Conservation (phyloP, 2,888 invertebrate species). For the Cheilosia impressa region DNA sequence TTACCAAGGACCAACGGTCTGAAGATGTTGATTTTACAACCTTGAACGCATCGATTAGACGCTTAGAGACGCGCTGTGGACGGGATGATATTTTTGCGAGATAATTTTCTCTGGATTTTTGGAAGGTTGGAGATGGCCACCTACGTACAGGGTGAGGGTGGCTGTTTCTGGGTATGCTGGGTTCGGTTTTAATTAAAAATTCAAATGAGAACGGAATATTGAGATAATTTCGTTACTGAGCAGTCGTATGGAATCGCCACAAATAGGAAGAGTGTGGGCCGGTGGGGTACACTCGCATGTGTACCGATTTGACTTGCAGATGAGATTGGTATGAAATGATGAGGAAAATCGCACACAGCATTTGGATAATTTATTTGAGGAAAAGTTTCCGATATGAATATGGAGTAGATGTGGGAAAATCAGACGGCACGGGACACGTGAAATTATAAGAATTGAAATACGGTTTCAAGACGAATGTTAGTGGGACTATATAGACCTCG, state of each 20-base stretch:
- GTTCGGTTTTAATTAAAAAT: conserved; percentile 50
- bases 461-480: too few species aligned
- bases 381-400: conserved; percentile 16
- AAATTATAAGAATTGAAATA: background rate
- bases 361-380: conserved; percentile 15
- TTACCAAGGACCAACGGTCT: conserved; percentile 48
- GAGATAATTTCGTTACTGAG: conserved; percentile 27
- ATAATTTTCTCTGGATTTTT: conserved; percentile 16
- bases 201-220: conserved; percentile 40
- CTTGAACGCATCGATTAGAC: conserved; percentile 14
- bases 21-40: conserved; percentile 21
- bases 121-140: background rate
- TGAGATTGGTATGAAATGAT: conserved; percentile 23
- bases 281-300: background rate
- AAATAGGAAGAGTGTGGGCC: background rate
- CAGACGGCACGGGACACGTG: background rate
- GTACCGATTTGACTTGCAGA: conserved; percentile 12
- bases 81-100: conserved; percentile 1
- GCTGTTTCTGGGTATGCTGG: background rate
- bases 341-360: conserved; percentile 24
- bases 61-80: background rate
- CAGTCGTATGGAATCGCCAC: conserved; percentile 41
- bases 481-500: too few species aligned
- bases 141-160: background rate
- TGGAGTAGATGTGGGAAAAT: background rate